Evolutionary conservation across 2,797 vertebrate species (phyloP), one percentile per base, ranked within the genome.

Genomic region (Siniperca obscura): DNA sequence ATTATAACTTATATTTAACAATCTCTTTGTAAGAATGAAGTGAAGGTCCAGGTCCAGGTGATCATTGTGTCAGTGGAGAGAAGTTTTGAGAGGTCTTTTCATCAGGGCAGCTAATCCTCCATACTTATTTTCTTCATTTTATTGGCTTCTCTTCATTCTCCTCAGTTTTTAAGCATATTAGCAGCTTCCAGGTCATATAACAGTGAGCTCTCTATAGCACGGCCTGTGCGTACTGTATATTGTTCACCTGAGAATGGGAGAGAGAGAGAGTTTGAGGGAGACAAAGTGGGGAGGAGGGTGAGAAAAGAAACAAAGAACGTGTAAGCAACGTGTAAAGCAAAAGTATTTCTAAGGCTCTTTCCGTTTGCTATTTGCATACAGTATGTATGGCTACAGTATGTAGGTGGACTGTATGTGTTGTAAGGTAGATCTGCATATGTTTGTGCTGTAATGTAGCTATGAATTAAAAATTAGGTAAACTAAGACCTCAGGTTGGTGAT

Each of bases 161-260:
- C 42, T 88, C 30, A 11, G 67, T 76, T 84, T 65, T 67, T 17
- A 42, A 50, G 76, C 38, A 74, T 69, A 72, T 84, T 48, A 56
- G 78, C 60, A 66, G 78, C 71, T 74, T 84, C 46, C 65, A 77
- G 78, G 72, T 65, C 66, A 46, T 14, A 40, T 52, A 57, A 61
- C 59, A 36, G n/a, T 25, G 61, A 76, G 66, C 11, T 57, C 57
- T 80, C 42, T 61, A 36, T 25, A 12, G 66, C 42, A 27, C n/a
- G 4, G 71, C 25, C 79, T 60, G 78, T 67, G 44, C 9, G 9
- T 16, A 3, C 48, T 19, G 59, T 53, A 74, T 44, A 40, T 62
- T 65, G n/a, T 86, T 78, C 84, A 84, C 89, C 92, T 94, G 78
- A 83, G 52, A 88, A 67, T 60, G 69, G 81, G 38, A 83, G 25